These are phyloP conservation scores for Paramisgurnus dabryanus DNA, from an alignment of 2,113 vertebrate genomes.

Conservation along the genomic window DNA sequence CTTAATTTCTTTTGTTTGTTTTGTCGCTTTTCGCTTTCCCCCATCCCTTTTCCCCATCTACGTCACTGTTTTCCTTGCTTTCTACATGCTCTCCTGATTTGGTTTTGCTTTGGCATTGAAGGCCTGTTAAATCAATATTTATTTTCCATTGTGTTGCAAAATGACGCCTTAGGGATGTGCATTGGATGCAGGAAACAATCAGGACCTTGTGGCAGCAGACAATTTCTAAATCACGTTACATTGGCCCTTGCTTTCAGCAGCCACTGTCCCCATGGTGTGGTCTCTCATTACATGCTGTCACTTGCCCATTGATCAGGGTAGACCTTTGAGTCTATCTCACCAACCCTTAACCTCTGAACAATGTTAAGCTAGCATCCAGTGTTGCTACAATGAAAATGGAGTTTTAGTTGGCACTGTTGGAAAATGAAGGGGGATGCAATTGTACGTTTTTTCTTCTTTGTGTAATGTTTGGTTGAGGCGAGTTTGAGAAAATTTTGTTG, in stretches of 20 bases:
- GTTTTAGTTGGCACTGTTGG: neutral
- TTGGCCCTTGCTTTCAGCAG: conserved; percentile 44
- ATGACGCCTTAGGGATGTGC: conserved; percentile 51
- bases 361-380: neutral
- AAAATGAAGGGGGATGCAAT: neutral
- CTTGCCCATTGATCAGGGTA: conserved; percentile 43
- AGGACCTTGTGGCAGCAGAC: conserved; percentile 55
- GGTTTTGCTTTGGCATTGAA: conserved; percentile 45
- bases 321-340: conserved; percentile 24
- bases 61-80: conserved; percentile 25
- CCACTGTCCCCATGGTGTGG: conserved; percentile 32
- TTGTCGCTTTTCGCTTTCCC: neutral
- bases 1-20: neutral
- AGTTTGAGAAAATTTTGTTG: too few species aligned
- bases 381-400: neutral
- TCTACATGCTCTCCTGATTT: conserved; percentile 44
- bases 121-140: conserved; percentile 62
- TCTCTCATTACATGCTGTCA: conserved; percentile 49
- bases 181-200: conserved; percentile 47
- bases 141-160: conserved; percentile 58
- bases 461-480: too few species aligned
- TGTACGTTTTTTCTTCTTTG: neutral
- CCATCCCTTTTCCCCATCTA: neutral
- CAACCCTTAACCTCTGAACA: conserved; percentile 7
- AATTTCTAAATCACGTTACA: conserved; percentile 54